Percentiles rank a stretch among this genome's conserved stretches.
phyloP scores from a whole-genome alignment of 2,113 vertebrate species.

The Cheirogaleus medius region DNA sequence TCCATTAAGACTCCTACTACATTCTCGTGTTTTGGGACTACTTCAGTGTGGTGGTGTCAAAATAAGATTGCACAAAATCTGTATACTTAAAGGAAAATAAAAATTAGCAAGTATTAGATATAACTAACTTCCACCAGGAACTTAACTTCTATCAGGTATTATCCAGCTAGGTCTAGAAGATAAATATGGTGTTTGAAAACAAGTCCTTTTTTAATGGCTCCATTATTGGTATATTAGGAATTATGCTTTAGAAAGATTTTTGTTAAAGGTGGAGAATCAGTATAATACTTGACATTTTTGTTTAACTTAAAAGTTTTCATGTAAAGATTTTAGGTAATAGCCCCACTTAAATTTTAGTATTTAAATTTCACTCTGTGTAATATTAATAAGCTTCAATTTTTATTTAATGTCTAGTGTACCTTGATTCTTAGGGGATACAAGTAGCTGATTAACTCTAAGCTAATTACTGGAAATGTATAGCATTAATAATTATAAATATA shows the following conservation, averaged over 20 bases:
- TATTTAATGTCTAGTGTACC: background rate
- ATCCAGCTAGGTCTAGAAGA: background rate
- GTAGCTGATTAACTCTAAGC: background rate
- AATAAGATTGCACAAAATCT: background rate
- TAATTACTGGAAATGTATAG: background rate
- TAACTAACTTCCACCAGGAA: background rate
- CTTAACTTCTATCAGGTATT: background rate
- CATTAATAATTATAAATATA: background rate
- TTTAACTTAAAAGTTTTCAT: slow-evolving; percentile 6
- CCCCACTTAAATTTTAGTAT: background rate
- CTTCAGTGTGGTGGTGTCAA: background rate
- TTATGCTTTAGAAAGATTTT: background rate
- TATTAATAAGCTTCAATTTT: background rate
- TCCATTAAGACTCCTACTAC: background rate
- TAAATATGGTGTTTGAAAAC: background rate
- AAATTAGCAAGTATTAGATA: background rate
- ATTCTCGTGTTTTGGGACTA: background rate
- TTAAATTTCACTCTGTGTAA: background rate
- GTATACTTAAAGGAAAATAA: background rate
- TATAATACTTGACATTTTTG: background rate
- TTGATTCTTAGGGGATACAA: background rate
- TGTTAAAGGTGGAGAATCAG: background rate
- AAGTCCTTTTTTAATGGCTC: background rate
- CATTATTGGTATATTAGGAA: background rate
- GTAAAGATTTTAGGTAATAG: background rate